phyloP scores from a whole-genome alignment of 2,797 vertebrate genomes.

The Sciurus carolinensis region DNA sequence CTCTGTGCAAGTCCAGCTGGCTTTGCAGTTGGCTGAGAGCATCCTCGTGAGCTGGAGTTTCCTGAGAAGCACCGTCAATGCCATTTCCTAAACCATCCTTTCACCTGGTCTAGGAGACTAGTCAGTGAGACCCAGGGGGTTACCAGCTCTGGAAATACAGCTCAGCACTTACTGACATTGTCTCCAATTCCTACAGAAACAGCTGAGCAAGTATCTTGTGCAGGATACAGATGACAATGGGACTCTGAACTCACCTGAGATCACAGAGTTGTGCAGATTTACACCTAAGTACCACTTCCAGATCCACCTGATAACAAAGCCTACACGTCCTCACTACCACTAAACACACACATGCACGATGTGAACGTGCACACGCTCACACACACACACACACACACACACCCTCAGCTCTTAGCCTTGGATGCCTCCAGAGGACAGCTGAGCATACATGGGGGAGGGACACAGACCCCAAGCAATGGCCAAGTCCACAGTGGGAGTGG shows the following conservation, averaged over 20 bases:
- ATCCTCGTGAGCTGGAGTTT: neutral
- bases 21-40: neutral
- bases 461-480: neutral
- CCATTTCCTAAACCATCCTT: neutral
- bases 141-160: neutral
- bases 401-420: neutral
- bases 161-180: too few species aligned
- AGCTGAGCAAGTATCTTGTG: rapidly evolving
- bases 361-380: too few species aligned
- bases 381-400: neutral
- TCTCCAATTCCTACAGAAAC: neutral
- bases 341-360: too few species aligned
- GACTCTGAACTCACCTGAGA: rapidly evolving
- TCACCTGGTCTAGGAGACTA: neutral
- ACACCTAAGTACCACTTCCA: neutral
- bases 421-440: neutral
- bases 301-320: neutral
- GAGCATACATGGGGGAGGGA: neutral
- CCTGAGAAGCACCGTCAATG: neutral
- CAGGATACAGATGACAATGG: neutral
- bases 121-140: neutral
- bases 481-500: neutral
- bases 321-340: neutral
- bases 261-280: neutral
- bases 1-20: neutral